Evolutionary conservation across 1,140 invertebrate genomes (phyloP).

Genomic region (Drosophila rufa): DNA sequence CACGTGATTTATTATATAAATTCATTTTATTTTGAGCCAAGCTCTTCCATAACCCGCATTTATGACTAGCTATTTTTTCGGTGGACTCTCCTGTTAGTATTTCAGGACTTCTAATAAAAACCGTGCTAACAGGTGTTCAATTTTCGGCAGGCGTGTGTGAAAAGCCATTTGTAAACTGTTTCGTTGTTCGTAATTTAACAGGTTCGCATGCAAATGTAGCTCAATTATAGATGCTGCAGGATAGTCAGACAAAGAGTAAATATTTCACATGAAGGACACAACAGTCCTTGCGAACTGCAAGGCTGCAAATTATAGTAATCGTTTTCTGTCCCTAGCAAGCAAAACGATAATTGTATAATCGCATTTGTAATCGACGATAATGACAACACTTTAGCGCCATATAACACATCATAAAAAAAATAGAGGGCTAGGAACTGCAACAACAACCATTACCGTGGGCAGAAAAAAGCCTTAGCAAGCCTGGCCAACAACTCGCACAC

Average conservation of each 20-base stretch:
- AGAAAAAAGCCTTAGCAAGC: slow-evolving; percentile 18
- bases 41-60: neutral
- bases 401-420: slow-evolving; percentile 64
- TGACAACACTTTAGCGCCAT: slow-evolving; percentile 72
- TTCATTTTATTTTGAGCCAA: neutral
- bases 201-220: neutral
- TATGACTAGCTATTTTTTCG: neutral
- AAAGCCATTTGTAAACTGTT: slow-evolving; percentile 5
- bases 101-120: slow-evolving; percentile 10
- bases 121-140: neutral
- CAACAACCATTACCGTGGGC: slow-evolving; percentile 60
- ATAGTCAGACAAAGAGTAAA: neutral
- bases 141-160: neutral
- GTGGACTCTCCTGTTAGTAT: neutral
- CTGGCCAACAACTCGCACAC: slow-evolving; percentile 38
- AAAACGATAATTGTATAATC: slow-evolving; percentile 64
- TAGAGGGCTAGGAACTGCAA: slow-evolving; percentile 28
- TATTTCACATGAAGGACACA: slow-evolving; percentile 3
- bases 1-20: too few species aligned
- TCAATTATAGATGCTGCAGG: neutral
- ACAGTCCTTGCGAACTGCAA: neutral
- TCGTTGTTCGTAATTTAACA: neutral
- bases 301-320: slow-evolving; percentile 24
- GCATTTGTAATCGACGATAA: slow-evolving; percentile 68
- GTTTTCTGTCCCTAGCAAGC: neutral